Base-by-base conservation (phyloP, 1,140 invertebrate species). In the Dreissena polymorpha region DNA sequence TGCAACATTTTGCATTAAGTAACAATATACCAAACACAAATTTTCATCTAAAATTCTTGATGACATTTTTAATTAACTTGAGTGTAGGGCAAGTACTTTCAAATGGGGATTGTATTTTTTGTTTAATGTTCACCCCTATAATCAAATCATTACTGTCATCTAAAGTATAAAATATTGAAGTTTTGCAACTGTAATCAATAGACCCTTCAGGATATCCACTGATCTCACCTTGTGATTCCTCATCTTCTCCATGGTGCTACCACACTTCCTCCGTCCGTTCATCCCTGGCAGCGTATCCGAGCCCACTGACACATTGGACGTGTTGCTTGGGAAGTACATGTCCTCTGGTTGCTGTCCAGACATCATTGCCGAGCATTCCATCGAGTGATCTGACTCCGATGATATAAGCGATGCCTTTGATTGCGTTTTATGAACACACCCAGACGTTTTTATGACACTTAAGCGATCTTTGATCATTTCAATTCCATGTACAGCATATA, bases 341-440 rank as follows among this genome's bases (percentile, higher is more conserved):
- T 90, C 88, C 70, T 88, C 89, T 57, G 81, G 80, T 27, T 87
- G 75, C 27, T 87, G 85, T 16, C 84, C 86, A 10, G 75, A 60
- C n/a, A 74, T 71, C 50, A 88, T 87, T 68, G 85, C 82, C 21
- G 86, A 82, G 84, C 88, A 91, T 29, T 91, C 91, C 87, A 91
- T 90, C 0, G 91, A 91, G 55, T 89, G 88, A 55, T 91, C 91
- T 0, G 91, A 91, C 64, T 89, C 90, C 13, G 88, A 89, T 0
- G 90, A 91, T 60, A 91, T 72, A 23, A 89, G 83, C 1, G 91
- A 91, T 7, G 88, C 89, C 64, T 84, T 86, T n/a, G 90, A 91
- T 12, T 88, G 85, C n/a, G 86, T 89, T 63, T 90, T 87, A 64
- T 89, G 86, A 57, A 88, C 84, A 86, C 82, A 86, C 16, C 85